Evolutionary conservation across 2,888 invertebrate species (phyloP).

Genomic region (Rugalucina vietnamica): DNA sequence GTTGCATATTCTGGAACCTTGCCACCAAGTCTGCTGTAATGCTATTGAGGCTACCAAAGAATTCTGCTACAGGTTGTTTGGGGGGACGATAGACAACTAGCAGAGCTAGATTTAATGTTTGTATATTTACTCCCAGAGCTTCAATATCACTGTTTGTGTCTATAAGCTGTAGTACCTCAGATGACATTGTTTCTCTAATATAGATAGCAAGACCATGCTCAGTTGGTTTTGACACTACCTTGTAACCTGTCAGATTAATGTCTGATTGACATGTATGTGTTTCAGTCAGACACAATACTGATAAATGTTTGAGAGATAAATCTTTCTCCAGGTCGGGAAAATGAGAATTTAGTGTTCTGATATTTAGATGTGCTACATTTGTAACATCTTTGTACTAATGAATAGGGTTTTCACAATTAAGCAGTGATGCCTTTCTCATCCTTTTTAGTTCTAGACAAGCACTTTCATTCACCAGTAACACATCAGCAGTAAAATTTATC

Average conservation of each 20-base stretch:
- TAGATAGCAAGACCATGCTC: slow-evolving; percentile 1
- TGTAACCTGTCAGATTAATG: neutral
- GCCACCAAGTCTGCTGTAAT: neutral
- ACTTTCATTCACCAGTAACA: neutral
- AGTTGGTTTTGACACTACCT: neutral
- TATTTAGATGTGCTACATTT: neutral
- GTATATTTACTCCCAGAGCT: neutral
- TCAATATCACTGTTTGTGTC: neutral
- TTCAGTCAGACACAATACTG: slow-evolving; percentile 1
- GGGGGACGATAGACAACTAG: neutral
- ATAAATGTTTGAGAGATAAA: neutral
- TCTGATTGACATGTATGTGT: neutral
- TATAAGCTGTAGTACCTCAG: neutral
- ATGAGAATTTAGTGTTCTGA: neutral
- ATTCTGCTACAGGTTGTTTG: neutral
- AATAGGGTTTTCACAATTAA: neutral
- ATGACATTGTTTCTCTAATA: neutral
- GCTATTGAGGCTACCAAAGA: neutral
- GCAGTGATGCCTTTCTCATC: neutral
- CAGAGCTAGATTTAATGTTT: neutral
- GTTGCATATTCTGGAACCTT: neutral
- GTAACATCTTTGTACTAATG: neutral
- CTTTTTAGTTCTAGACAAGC: neutral
- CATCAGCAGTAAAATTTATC: slow-evolving; percentile 21
- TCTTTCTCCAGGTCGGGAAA: neutral